phyloP scores from a whole-genome alignment of 2,797 vertebrate genomes.

The Orientallactaga sibirica region DNA sequence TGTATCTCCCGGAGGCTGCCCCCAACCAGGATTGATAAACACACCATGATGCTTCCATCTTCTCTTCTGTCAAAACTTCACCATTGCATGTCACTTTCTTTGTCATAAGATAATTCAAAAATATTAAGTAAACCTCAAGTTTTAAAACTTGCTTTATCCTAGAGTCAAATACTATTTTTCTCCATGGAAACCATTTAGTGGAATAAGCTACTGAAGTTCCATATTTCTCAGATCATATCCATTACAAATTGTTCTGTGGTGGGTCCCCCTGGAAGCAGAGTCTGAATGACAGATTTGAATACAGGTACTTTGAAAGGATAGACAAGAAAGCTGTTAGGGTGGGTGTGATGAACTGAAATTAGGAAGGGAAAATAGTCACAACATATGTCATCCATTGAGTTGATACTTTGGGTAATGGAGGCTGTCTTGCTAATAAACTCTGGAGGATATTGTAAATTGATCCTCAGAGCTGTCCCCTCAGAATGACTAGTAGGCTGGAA shows the following conservation, averaged over 20 bases:
- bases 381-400: background rate
- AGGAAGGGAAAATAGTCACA: background rate
- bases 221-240: background rate
- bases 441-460: background rate
- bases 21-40: slow-evolving; percentile 45
- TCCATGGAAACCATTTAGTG: background rate
- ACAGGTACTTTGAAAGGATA: background rate
- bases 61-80: slow-evolving; percentile 43
- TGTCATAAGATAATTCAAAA: slow-evolving; percentile 70
- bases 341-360: background rate
- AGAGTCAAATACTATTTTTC: slow-evolving; percentile 37
- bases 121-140: slow-evolving; percentile 55
- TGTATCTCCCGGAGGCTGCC: slow-evolving; percentile 41
- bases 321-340: background rate
- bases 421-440: background rate
- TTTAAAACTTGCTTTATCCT: slow-evolving; percentile 61
- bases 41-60: slow-evolving; percentile 43
- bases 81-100: slow-evolving; percentile 19
- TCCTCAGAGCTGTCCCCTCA: background rate
- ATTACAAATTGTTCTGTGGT: background rate
- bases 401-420: background rate
- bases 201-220: background rate
- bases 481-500: background rate
- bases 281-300: slow-evolving; percentile 14
- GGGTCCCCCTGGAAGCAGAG: background rate